Evolutionary conservation across 2,888 invertebrate genomes (phyloP), one percentile per base, ranked within the genome.

Genomic region (Mythimna impura): DNA sequence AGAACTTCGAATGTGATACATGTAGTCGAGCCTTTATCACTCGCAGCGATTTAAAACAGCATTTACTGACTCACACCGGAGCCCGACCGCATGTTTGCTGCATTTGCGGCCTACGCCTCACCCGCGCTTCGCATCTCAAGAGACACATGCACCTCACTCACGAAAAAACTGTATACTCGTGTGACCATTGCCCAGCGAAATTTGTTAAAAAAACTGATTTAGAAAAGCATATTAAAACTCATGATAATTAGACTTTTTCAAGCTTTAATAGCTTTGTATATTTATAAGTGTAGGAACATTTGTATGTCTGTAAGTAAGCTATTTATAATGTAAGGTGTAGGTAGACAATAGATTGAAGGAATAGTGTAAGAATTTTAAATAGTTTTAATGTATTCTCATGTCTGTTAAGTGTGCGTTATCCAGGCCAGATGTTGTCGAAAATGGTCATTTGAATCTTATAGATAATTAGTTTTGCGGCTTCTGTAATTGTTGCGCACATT

Each of bases 21-120:
- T 96, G 96, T 69, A 87, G 90, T 9, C 91, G 92, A 10, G 93
- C 94, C 0, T 96, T 96, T 74, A 96, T 96, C 58, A 95, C 95
- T 0, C 92, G 94, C 34, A 93, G 95, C 63, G 96, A 96, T 78
- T 84, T 96, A n/a, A 96, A 94, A 66, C 94, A 94, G 80, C 96
- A 96, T 71, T 64, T 93, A 3, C 81, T 91, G 10, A 94, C 90
- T 0, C 96, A 96, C 80, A 92, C 92, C 0, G 96, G 95, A 0
- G 94, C 93, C 52, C 88, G 93, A 60, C 93, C 94, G 0, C 94
- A 94, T 61, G 92, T 94, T 0, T 96, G 96, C 73, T 87, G 89
- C 34, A 85, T 93, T 4, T 96, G 96, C 73, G 96, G 96, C 0
- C 69, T 92, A 22, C 89, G 94, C 4, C 85, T 96, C 34, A 90